These are phyloP conservation scores for Pelosia muscerda DNA, from an alignment of 2,888 invertebrate species.

Conservation along the genomic window DNA sequence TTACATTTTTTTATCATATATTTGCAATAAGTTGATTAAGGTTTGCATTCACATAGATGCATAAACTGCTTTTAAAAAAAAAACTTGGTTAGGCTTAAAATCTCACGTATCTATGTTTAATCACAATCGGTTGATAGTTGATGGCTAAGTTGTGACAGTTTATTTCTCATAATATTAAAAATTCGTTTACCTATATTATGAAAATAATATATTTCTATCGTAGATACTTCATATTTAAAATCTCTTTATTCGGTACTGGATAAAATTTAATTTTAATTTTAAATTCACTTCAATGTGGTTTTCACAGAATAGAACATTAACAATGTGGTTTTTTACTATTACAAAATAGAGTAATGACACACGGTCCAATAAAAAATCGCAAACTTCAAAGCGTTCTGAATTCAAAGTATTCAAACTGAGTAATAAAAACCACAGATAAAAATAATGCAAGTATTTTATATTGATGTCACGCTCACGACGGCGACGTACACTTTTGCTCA, in stretches of 20 bases:
- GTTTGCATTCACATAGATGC: not conserved
- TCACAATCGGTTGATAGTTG: too few relatives aligned
- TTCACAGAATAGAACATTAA: too few relatives aligned
- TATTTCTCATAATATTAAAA: too few relatives aligned
- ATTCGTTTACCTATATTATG: too few relatives aligned
- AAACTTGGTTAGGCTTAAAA: too few relatives aligned
- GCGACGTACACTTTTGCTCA: not conserved
- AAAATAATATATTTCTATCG: too few relatives aligned
- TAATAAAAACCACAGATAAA: constrained; percentile 9
- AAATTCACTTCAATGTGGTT: not conserved
- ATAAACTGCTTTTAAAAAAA: too few relatives aligned
- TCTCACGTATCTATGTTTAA: too few relatives aligned
- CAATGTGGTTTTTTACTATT: not conserved
- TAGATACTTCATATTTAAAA: too few relatives aligned
- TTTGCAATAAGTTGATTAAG: constrained; percentile 17
- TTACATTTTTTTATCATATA: constrained; percentile 9
- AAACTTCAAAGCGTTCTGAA: not conserved
- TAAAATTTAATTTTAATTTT: not conserved
- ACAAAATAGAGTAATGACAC: not conserved
- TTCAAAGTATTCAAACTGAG: not conserved
- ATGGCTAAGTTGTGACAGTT: too few relatives aligned
- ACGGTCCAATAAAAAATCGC: not conserved
- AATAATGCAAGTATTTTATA: not conserved
- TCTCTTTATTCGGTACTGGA: not conserved
- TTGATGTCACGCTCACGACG: constrained; percentile 7